These are phyloP conservation scores for Poeciliopsis turneri DNA, from an alignment of 2,797 vertebrate species.

Conservation along the genomic window DNA sequence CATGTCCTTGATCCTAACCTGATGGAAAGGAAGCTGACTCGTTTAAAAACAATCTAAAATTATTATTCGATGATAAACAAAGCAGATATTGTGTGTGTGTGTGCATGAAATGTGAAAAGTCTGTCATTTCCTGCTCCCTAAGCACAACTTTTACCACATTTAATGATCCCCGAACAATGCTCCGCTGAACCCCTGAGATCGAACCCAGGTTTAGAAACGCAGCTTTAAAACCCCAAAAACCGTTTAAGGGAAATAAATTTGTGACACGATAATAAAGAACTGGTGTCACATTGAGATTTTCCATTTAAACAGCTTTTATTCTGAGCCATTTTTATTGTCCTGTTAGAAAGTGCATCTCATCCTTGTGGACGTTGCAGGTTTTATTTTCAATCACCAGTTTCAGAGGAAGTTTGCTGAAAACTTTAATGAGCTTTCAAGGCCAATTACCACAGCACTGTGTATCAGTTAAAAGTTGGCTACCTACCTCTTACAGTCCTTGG, in stretches of 20 bases:
- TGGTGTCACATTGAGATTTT: neutral
- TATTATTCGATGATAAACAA: neutral
- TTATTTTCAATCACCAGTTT: slow-evolving; percentile 39
- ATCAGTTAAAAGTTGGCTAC: slow-evolving; percentile 51
- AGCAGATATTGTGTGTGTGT: neutral
- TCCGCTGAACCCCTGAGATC: too few species aligned
- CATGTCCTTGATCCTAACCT: neutral
- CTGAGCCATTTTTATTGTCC: neutral
- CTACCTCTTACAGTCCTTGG: slow-evolving; percentile 29
- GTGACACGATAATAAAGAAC: neutral
- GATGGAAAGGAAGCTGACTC: neutral
- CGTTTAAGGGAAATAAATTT: neutral
- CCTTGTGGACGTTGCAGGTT: neutral
- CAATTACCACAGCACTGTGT: slow-evolving; percentile 33
- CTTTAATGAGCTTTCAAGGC: slow-evolving; percentile 54
- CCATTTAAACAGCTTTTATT: neutral
- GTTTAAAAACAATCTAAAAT: neutral
- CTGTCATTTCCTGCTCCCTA: neutral
- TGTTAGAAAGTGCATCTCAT: neutral
- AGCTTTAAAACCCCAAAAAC: neutral
- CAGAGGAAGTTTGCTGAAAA: slow-evolving; percentile 27
- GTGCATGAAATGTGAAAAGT: neutral
- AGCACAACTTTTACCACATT: neutral
- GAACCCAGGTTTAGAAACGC: neutral
- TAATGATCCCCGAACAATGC: neutral